Evolutionary conservation across 2,113 vertebrate genomes (phyloP).

Genomic region (Scopus umbretta): DNA sequence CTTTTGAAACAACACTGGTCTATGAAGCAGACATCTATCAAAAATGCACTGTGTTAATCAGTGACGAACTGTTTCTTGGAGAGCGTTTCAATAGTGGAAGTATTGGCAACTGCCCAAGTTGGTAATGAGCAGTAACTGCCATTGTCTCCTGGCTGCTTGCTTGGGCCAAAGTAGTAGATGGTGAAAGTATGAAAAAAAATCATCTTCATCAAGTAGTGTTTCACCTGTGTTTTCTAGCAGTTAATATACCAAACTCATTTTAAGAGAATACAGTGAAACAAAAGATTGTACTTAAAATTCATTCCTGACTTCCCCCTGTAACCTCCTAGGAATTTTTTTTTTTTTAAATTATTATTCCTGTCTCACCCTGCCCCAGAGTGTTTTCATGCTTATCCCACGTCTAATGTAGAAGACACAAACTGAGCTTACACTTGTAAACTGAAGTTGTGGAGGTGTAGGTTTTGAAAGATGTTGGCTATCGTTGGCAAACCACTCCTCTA

Average conservation of each 20-base stretch:
- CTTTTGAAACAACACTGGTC: neutral
- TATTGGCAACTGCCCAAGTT: neutral
- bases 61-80: neutral
- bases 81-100: neutral
- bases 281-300: neutral
- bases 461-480: conserved; percentile 56
- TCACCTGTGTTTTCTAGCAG: neutral
- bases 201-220: neutral
- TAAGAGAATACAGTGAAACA: neutral
- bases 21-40: neutral
- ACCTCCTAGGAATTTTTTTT: neutral
- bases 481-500: neutral
- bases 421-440: conserved; percentile 10
- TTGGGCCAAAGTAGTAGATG: neutral
- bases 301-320: neutral
- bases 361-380: neutral
- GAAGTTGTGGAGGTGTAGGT: neutral
- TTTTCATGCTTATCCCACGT: neutral
- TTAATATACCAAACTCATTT: neutral
- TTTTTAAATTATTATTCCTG: neutral
- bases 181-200: neutral
- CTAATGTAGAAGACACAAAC: neutral
- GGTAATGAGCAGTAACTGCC: neutral
- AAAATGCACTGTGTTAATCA: neutral
- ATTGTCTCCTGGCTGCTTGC: neutral